These are phyloP conservation scores for Anarhynchus alexandrinus DNA, from an alignment of 2,113 vertebrate species.

Conservation along the genomic window DNA sequence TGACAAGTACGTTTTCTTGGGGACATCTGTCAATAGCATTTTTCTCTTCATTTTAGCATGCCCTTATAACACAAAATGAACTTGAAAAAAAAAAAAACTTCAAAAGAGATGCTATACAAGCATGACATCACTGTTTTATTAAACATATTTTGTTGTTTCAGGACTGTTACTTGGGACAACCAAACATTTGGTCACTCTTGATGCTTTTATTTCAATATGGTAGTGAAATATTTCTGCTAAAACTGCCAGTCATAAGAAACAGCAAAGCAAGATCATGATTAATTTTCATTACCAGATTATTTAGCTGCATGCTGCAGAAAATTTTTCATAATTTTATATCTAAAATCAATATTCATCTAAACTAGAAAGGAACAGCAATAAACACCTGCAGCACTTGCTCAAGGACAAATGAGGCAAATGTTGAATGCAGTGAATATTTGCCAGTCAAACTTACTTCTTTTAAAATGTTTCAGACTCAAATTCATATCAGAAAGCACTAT, in stretches of 20 bases:
- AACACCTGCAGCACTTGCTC: background rate
- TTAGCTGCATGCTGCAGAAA: background rate
- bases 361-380: background rate
- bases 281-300: conserved; percentile 12
- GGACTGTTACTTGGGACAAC: background rate
- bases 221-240: background rate
- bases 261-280: background rate
- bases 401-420: background rate
- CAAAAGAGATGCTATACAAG: background rate
- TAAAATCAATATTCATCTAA: conserved; percentile 25
- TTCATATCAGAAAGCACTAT: background rate
- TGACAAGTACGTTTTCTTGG: background rate
- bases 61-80: background rate
- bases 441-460: background rate
- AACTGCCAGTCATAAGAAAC: background rate
- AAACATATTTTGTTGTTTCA: background rate
- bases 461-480: background rate
- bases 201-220: background rate
- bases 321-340: background rate
- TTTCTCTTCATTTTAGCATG: background rate
- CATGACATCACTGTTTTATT: background rate
- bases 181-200: background rate
- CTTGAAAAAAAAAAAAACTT: background rate
- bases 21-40: background rate
- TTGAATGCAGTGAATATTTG: background rate